These are phyloP conservation scores for Schmidtea mediterranea DNA, from an alignment of 1,140 invertebrate genomes.

Conservation along the genomic window DNA sequence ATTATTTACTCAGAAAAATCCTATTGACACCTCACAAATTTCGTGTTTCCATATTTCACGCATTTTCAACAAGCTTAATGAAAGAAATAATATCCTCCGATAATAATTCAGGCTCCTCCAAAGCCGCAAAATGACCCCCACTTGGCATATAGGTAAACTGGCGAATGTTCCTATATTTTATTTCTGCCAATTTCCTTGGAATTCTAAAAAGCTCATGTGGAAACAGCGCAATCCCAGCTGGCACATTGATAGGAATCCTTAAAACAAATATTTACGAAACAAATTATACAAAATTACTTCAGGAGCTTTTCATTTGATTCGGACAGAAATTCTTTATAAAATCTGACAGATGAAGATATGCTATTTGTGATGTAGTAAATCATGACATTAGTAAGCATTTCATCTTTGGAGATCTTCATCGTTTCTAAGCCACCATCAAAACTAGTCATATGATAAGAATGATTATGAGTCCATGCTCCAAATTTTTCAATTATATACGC, in stretches of 20 bases:
- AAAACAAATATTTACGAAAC: conserved; percentile 6
- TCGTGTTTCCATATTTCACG: no score
- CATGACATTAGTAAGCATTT: conserved; percentile 60
- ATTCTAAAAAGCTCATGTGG: conserved; percentile 17
- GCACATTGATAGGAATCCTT: conserved; percentile 21
- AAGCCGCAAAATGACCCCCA: conserved; percentile 58
- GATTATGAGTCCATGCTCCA: conserved; percentile 40
- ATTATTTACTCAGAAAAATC: no score
- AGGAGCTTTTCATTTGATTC: conserved; percentile 23
- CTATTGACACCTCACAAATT: no score
- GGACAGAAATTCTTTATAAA: conserved; percentile 41
- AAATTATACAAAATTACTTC: conserved; percentile 18
- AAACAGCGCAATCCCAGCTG: conserved; percentile 21
- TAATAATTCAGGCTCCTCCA: conserved; percentile 30
- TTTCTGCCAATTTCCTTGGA: conserved; percentile 15
- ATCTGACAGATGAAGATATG: conserved; percentile 43
- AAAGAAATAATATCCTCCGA: conserved; percentile 9
- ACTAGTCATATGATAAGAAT: conserved; percentile 14
- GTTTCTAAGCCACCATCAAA: conserved; percentile 37
- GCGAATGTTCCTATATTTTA: conserved; percentile 20
- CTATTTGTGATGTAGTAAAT: conserved; percentile 51
- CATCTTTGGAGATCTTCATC: conserved; percentile 37
- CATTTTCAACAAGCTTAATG: conserved; percentile 3
- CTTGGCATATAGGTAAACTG: conserved; percentile 14
- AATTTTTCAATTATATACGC: conserved; percentile 62